Conservation (phyloP, 2,797 vertebrate genomes). For the Taeniopygia guttata region DNA sequence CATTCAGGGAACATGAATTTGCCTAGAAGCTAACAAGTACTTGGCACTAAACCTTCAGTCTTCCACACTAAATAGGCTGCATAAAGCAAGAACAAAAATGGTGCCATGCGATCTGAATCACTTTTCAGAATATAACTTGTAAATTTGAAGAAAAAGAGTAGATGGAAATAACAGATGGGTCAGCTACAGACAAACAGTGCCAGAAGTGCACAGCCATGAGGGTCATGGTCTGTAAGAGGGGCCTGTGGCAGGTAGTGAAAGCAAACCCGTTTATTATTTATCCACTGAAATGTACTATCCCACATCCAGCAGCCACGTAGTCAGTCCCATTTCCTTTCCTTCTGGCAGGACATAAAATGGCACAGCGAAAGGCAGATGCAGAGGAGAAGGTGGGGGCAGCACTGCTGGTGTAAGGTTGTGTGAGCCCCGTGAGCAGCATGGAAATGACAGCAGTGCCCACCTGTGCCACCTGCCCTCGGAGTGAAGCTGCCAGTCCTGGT, state of each 20-base stretch:
- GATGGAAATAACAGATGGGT: background rate
- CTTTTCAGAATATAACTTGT: background rate
- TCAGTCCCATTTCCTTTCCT: background rate
- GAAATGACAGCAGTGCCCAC: background rate
- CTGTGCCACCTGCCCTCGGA: background rate
- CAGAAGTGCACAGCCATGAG: background rate
- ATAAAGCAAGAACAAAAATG: background rate
- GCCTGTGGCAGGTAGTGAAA: background rate
- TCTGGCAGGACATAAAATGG: background rate
- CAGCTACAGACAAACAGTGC: background rate
- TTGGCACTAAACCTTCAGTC: background rate
- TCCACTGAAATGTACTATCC: background rate
- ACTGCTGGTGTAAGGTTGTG: rapidly evolving
- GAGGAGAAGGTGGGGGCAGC: background rate
- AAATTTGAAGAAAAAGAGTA: slow-evolving; percentile 1
- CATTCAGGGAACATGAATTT: slow-evolving; percentile 11
- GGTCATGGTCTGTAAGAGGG: background rate
- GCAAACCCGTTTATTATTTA: background rate
- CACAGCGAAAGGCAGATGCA: background rate
- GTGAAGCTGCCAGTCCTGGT: background rate
- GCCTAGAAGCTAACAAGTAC: background rate
- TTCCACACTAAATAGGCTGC: background rate
- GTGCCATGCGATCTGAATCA: background rate
- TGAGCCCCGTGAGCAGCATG: background rate
- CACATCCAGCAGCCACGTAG: background rate